Base-by-base conservation (phyloP, 1,140 invertebrate genomes). In the Parasteatoda tepidariorum region DNA sequence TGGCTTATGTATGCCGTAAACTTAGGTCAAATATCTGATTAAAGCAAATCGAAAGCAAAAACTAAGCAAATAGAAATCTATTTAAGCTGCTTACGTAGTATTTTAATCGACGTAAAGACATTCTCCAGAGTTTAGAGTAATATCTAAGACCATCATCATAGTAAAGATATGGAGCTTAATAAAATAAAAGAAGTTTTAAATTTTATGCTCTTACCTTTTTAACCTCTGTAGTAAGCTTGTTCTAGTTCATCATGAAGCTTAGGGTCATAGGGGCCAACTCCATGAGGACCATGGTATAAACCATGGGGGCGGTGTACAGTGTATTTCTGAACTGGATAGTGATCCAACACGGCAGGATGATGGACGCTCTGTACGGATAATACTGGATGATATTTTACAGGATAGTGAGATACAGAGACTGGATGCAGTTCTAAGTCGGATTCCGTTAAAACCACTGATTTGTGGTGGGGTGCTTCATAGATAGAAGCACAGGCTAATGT, bases 161-260 rank as follows among this genome's bases (percentile, higher is more conserved):
- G n/a, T n/a, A n/a, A n/a, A n/a, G n/a, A n/a, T n/a, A n/a, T n/a
- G n/a, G n/a, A n/a, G n/a, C n/a, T n/a, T n/a, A n/a, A n/a, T n/a
- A n/a, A n/a, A n/a, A n/a, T n/a, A n/a, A n/a, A n/a, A n/a, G n/a
- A n/a, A n/a, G n/a, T n/a, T n/a, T n/a, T n/a, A n/a, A n/a, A n/a
- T n/a, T n/a, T n/a, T n/a, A n/a, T n/a, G n/a, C n/a, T n/a, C n/a
- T 62, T 61, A 34, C 30, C 22, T 26, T 7, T 7, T 79, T 22
- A 79, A 34, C 78, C 78, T 61, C 78, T 82, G 78, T 82, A 82
- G 55, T 82, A 82, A 6, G 54, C 78, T 48, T 82, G 54, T 31
- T 82, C 78, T 4, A 82, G 57, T 5, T 38, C 33, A 24, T 82
- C 78, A 18, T 82, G 78, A 34, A 82, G 57, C 24, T 71, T 48